Evolutionary conservation across 2,797 vertebrate species (phyloP).

Genomic region (Falco cherrug): DNA sequence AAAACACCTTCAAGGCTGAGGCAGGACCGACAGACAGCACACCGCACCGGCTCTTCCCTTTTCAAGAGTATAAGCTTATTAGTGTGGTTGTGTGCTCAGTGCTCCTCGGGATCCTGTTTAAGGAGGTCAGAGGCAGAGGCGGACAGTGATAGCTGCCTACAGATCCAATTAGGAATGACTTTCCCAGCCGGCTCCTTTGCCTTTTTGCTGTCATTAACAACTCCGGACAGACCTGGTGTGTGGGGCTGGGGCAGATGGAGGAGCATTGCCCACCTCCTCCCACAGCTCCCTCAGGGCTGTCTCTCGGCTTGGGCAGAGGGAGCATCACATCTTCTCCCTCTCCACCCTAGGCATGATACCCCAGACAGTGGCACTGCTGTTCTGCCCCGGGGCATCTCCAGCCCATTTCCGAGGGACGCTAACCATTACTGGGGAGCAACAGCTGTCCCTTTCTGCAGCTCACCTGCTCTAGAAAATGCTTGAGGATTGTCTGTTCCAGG

Average conservation of each 20-base stretch:
- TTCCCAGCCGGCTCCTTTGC: not conserved
- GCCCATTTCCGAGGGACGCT: not conserved
- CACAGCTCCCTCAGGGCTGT: not conserved
- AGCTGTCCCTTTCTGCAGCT: not conserved
- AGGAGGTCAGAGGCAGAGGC: not conserved
- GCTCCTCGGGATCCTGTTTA: not conserved
- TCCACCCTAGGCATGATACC: not conserved
- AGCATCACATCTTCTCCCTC: not conserved
- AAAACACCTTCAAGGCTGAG: not conserved
- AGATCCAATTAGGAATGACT: not conserved
- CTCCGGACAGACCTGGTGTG: not conserved
- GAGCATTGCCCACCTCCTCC: not conserved
- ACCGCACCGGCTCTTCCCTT: not conserved
- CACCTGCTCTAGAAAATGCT: not conserved
- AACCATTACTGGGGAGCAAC: not conserved
- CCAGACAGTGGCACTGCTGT: fast-evolving
- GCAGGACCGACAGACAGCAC: not conserved
- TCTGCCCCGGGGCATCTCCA: not conserved
- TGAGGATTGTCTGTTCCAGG: too few relatives aligned
- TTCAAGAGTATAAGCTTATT: not conserved
- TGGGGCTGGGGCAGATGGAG: not conserved
- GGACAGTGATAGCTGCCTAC: not conserved
- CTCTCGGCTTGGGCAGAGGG: fast-evolving
- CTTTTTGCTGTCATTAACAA: not conserved
- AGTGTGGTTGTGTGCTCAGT: not conserved